Base-by-base conservation (phyloP, 2,888 invertebrate genomes). In the Ochropacha duplaris region DNA sequence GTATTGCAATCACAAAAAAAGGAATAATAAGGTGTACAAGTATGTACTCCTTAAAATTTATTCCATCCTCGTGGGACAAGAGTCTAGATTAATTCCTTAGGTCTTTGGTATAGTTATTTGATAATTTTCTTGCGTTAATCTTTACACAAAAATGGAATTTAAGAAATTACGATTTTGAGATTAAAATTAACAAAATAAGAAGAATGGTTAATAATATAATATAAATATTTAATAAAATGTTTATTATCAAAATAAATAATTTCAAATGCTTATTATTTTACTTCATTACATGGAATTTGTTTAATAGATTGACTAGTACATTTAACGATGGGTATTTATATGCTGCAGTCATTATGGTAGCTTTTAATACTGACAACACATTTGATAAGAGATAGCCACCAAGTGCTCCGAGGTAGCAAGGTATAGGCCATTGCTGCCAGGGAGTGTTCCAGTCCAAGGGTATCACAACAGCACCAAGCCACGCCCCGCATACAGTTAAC, bases 401-500 rank as follows among this genome's bases (percentile, higher is more conserved):
- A 0, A 96, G 78, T 1, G 95, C 95, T n/a, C 96, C 96, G 0
- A 94, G 86, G 61, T 94, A 94, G 72, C 96, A 96, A 0, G 96
- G 95, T 68, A 96, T 94, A 0, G 96, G 96, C 96, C 96, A 96
- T 59, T 88, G 94, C 91, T 98, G 98, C 97, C 98, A 98, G 0
- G 96, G 96, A 54, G 95, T 94, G 83, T 98, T 96, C 98, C 98
- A 98, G 82, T 98, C 98, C 34, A 98, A 88, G 0, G 98, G 98
- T 66, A 98, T 96, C 0, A 96, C 96, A 58, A 96, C 94, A 3
- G 97, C 97, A 6, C 98, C 97, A 1, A 96, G 76, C 97, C 98
- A 98, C 5, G 97, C 95, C 3, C 98, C 98, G 34, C 96, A 83
- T 12, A 97, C 79, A 0, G 95, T 94, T 57, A 94, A 75, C 57